Percentiles rank a stretch among this genome's conserved stretches.
phyloP scores from a whole-genome alignment of 2,888 invertebrate species.

The Tholera decimalis region DNA sequence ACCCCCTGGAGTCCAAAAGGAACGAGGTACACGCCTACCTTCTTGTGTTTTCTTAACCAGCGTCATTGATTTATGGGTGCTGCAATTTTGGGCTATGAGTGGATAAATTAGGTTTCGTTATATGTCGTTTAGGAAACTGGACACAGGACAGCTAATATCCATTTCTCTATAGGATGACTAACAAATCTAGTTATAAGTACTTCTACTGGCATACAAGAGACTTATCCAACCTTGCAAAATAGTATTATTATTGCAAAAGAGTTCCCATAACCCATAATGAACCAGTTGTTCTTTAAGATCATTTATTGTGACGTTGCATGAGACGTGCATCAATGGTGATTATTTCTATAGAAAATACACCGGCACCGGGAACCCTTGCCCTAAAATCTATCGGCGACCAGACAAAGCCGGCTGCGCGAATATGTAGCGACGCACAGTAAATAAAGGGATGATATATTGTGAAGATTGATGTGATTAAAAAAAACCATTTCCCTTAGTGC shows the following conservation, averaged over 20 bases:
- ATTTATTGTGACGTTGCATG: conserved; percentile 72
- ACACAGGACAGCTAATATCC: neutral
- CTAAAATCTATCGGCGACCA: conserved; percentile 75
- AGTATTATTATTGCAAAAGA: conserved; percentile 34
- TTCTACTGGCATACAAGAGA: neutral
- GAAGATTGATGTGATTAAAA: conserved; percentile 87
- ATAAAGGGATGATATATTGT: conserved; percentile 91
- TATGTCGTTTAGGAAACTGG: neutral
- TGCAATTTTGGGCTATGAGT: conserved; percentile 7
- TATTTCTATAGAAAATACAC: conserved; percentile 73
- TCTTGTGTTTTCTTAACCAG: conserved; percentile 70
- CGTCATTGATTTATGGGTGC: conserved; percentile 44
- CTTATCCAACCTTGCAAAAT: conserved; percentile 11
- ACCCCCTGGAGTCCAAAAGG: conserved; percentile 77
- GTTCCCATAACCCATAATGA: conserved; percentile 72
- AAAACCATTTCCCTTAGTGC: conserved; percentile 88
- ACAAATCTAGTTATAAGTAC: neutral
- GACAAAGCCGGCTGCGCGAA: conserved; percentile 87
- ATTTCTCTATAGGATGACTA: neutral
- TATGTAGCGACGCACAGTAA: conserved; percentile 85
- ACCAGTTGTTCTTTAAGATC: conserved; percentile 64
- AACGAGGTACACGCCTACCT: conserved; percentile 70
- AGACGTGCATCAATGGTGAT: conserved; percentile 69
- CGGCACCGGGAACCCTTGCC: conserved; percentile 70
- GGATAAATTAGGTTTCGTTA: neutral